Evolutionary conservation across 2,888 invertebrate genomes (phyloP), one percentile per base, ranked within the genome.

Genomic region (Brachyptera putata): DNA sequence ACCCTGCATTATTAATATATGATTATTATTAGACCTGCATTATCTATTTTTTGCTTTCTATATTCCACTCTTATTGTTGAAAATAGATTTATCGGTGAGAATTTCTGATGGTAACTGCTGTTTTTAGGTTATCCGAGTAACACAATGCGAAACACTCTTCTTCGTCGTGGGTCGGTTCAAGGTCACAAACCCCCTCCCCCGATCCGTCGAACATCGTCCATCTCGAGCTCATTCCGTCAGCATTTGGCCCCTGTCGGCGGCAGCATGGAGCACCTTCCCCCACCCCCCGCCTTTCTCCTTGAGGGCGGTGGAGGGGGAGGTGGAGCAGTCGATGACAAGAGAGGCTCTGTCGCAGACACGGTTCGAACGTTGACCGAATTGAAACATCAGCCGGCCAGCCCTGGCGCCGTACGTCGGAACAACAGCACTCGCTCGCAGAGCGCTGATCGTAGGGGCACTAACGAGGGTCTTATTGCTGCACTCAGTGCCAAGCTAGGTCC

Each of bases 321-420:
- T 1, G 64, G 67, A 68, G 77, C 78, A 55, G 79, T 85, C 37
- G 87, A 85, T 69, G n/a, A n/a, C n/a, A n/a, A n/a, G n/a, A n/a
- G n/a, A n/a, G 49, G 25, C 1, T 50, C 49, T 3, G 92, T 93
- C 16, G 91, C 92, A 0, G 91, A 92, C 73, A 91, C 91, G 0
- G 46, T 92, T 5, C 89, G 91, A 72, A 91, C 89, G 41, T 75
- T 93, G 60, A 91, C 91, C 0, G 90, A 91, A 70, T 75, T 91
- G 64, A 86, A 89, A 68, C 92, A 92, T 75, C 91, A 88, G 69
- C 91, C 92, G 0, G 91, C 91, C 1, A 92, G 91, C 66, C 92
- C 93, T 3, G 85, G 86, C 65, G 80, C 66, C 59, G 64, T 69
- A 1, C 63, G 71, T 9, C 62, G 70, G 34, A 14, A 65, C 66